Evolutionary conservation across 2,888 invertebrate species (phyloP), one percentile per base, ranked within the genome.

Genomic region (Eurytoma californica): DNA sequence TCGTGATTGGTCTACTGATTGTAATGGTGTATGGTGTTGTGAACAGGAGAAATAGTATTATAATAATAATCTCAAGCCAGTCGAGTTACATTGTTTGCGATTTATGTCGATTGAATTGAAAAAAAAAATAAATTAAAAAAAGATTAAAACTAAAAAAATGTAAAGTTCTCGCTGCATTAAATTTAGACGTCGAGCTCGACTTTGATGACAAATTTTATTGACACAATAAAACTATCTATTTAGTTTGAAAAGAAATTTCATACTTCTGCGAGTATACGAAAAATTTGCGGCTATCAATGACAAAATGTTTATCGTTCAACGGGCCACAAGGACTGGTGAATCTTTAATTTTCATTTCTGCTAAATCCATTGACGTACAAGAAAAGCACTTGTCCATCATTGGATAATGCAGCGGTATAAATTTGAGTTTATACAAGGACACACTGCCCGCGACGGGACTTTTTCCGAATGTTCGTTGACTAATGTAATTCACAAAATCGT

Each of bases 11-110:
- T 80, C 51, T 72, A 68, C 51, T 70, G 61, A 63, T 76, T 80
- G 24, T 67, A 67, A 66, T 30, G 20, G 20, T 55, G 55, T 67
- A 68, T 75, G 18, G 24, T 61, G 18, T 61, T 76, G 30, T 57
- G 12, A n/a, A 72, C 51, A 72, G 55, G 20, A 75, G 20, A 67
- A 39, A 75, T 69, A 72, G 57, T 69, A 79, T 74, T 74, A 74
- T 68, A 75, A 24, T 24, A 24, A 24, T 24, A 39, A 61, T 68
- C 24, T 67, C 39, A 67, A 72, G 63, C 39, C 60, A 72, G 49
- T 70, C 16, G 14, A 66, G 72, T 28, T 51, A 79, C 47, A 49
- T 28, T 69, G 47, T 30, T 75, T 70, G 60, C 57, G 49, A 60
- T n/a, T 79, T 66, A 24, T 69, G 61, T 72, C 69, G 58, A 18